phyloP scores from a whole-genome alignment of 2,888 invertebrate species.

The Tipula lateralis region DNA sequence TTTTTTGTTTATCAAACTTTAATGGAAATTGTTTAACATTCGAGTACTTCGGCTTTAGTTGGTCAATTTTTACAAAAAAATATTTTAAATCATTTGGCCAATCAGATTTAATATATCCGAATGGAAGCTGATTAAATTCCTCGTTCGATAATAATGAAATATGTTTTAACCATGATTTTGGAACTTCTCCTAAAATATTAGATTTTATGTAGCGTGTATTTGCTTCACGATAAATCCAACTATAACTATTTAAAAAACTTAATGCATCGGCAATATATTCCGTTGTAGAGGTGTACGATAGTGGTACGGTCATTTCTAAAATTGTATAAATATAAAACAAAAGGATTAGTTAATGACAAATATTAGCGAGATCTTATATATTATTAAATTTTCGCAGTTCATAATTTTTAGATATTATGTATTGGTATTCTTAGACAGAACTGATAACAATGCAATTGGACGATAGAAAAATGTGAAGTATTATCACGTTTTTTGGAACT shows the following conservation, averaged over 20 bases:
- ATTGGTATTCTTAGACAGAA: no score
- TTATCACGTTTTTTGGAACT: no score
- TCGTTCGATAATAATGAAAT: slow-evolving; percentile 48
- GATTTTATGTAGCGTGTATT: slow-evolving; percentile 61
- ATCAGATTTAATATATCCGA: slow-evolving; percentile 40
- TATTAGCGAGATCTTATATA: no score
- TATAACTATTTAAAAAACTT: slow-evolving; percentile 55
- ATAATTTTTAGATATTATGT: no score
- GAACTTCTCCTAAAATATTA: slow-evolving; percentile 54
- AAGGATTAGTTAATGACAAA: no score
- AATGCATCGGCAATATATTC: slow-evolving; percentile 56
- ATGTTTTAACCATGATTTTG: slow-evolving; percentile 51
- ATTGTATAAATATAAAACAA: not conserved
- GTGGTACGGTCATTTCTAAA: slow-evolving; percentile 45
- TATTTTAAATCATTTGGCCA: slow-evolving; percentile 48
- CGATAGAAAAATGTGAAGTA: no score
- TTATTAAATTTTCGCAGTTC: no score
- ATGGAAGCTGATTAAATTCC: slow-evolving; percentile 51
- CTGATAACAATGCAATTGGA: no score
- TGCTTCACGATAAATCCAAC: slow-evolving; percentile 60
- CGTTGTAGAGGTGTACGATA: slow-evolving; percentile 37
- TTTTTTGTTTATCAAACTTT: slow-evolving; percentile 35
- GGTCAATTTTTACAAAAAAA: slow-evolving; percentile 43
- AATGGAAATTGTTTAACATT: not conserved
- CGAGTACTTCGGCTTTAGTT: slow-evolving; percentile 36